These are phyloP conservation scores for Calyptommatus sinebrachiatus DNA, from an alignment of 2,113 vertebrate species.

Conservation along the genomic window DNA sequence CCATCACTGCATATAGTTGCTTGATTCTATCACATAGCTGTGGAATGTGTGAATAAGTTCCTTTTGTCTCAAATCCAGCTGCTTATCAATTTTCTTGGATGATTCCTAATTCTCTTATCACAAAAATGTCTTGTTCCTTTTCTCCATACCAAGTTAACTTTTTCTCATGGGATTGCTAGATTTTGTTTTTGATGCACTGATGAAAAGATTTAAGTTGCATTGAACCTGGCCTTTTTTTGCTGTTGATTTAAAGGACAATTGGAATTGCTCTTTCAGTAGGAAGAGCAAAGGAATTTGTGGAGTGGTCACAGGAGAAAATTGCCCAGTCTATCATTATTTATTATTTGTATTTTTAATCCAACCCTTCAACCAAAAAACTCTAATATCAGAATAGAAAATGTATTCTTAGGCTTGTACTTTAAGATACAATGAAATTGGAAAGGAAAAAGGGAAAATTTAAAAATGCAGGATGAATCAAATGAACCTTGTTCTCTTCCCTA, in stretches of 20 bases:
- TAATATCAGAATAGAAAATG: too few species aligned
- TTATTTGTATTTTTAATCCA: too few species aligned
- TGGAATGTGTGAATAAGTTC: background rate
- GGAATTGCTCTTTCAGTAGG: background rate
- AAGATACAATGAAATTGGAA: too few species aligned
- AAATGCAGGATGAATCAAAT: too few species aligned
- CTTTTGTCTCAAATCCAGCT: background rate
- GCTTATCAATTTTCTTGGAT: background rate
- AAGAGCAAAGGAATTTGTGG: background rate
- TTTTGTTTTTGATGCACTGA: background rate
- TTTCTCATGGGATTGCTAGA: too few species aligned
- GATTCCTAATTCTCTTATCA: background rate
- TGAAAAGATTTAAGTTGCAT: background rate
- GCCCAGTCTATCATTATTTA: too few species aligned
- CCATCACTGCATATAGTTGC: background rate
- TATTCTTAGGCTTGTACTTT: too few species aligned
- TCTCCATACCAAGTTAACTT: background rate
- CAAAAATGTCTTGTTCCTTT: background rate
- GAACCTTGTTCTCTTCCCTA: too few species aligned
- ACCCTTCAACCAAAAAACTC: too few species aligned
- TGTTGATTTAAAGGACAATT: background rate
- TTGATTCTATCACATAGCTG: background rate
- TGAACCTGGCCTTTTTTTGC: background rate
- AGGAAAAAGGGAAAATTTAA: too few species aligned
- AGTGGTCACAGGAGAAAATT: background rate